Evolutionary conservation across 2,888 invertebrate genomes (phyloP), one percentile per base, ranked within the genome.

Genomic region (Calephelis perditalis): DNA sequence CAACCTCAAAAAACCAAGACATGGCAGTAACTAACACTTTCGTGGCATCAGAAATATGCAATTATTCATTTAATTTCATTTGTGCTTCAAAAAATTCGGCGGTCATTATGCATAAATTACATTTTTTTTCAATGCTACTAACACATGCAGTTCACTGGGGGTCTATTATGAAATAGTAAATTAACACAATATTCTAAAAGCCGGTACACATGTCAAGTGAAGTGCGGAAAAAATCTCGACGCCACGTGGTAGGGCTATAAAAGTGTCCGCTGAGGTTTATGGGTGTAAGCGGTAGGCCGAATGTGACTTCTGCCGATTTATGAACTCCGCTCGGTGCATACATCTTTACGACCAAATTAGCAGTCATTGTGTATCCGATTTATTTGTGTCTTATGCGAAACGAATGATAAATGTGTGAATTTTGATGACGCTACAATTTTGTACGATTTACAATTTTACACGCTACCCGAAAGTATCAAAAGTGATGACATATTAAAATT

Each of bases 341-440:
- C 83, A 82, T 90, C 90, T 90, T 88, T 84, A 84, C 77, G 82
- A 84, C 86, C 87, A 88, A 90, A 90, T 90, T 89, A 89, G 84
- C 86, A 87, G 82, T 87, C 89, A 89, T 87, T 88, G 86, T 86
- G 81, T 78, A 79, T 79, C 75, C 79, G 83, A 86, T 86, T 89
- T 88, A 86, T 86, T 83, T 76, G 78, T 77, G 75, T 74, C 75
- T 70, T 77, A 76, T 75, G 74, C 76, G 73, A 72, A 67, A 69
- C 66, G 76, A 78, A 78, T 87, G 87, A 88, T 77, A 75, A 78
- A 87, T 88, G 87, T 87, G 86, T 67, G 84, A 86, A 84, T 81
- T 83, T 83, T 64, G 62, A 61, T 69, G 70, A 71, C 70, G 71
- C 68, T 58, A 61, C 62, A 70, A 65, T 65, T 71, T 73, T 67